Conservation (phyloP, 2,797 vertebrate species). For the Masticophis lateralis region DNA sequence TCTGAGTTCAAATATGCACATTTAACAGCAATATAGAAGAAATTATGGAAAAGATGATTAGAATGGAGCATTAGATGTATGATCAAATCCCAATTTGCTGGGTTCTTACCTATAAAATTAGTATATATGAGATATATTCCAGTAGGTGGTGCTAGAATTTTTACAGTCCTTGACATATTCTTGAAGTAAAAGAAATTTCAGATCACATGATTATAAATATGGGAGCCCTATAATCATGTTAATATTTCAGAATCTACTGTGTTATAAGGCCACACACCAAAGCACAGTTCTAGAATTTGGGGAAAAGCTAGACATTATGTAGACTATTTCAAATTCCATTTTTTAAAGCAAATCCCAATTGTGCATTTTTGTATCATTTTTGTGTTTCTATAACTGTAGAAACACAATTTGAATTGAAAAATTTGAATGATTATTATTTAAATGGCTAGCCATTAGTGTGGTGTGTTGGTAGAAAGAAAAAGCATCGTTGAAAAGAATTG, state of each 20-base stretch:
- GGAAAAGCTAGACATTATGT: not conserved
- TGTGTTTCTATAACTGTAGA: not conserved
- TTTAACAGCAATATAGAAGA: not conserved
- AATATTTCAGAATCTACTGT: not conserved
- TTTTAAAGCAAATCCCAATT: not conserved
- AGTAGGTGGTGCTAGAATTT: constrained; percentile 49
- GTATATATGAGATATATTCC: not conserved
- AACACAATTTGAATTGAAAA: not conserved
- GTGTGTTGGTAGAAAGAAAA: not conserved
- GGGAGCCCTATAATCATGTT: not conserved
- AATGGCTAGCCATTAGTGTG: not conserved
- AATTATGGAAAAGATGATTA: not conserved
- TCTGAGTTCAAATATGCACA: not conserved
- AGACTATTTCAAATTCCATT: not conserved
- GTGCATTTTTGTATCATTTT: not conserved
- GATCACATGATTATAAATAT: not conserved
- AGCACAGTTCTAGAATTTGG: not conserved
- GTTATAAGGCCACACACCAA: not conserved
- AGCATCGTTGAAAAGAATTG: not conserved
- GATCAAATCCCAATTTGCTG: not conserved
- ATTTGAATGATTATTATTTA: not conserved
- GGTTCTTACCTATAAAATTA: not conserved
- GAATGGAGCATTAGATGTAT: not conserved
- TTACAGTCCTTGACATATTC: not conserved
- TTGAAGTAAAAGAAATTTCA: not conserved